Percentiles rank a stretch among this genome's conserved stretches.
phyloP scores from a whole-genome alignment of 1,140 invertebrate species.

The Trichonephila inaurata region DNA sequence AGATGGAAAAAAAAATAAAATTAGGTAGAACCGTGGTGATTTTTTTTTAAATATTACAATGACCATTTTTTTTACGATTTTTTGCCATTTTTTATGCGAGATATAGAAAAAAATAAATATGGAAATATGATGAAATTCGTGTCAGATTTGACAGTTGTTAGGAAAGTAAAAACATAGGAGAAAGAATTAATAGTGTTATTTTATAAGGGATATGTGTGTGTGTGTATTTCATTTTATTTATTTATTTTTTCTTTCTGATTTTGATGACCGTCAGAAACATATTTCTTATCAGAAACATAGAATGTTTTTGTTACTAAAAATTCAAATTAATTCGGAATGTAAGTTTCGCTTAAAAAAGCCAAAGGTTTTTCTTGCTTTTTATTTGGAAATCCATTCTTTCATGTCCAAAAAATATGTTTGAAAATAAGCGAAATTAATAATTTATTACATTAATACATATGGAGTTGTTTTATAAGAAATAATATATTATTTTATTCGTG shows the following conservation, averaged over 20 bases:
- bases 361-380: too few species aligned
- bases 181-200: not conserved
- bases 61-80: not conserved
- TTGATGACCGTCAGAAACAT: not conserved
- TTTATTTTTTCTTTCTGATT: not conserved
- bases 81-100: not conserved
- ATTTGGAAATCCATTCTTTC: too few species aligned
- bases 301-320: not conserved
- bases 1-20: not conserved
- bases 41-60: slow-evolving; percentile 54
- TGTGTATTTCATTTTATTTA: not conserved
- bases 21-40: not conserved
- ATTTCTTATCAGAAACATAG: not conserved
- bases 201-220: not conserved
- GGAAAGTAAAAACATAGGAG: not conserved
- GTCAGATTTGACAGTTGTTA: slow-evolving; percentile 30
- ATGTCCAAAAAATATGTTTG: too few species aligned
- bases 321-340: too few species aligned
- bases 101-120: not conserved
- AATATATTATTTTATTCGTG: too few species aligned
- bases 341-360: too few species aligned
- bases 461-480: too few species aligned
- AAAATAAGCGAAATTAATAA: too few species aligned
- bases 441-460: too few species aligned
- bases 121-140: slow-evolving; percentile 55